These are phyloP conservation scores for Psylliodes chrysocephalus DNA, from an alignment of 2,888 invertebrate genomes.

Conservation along the genomic window DNA sequence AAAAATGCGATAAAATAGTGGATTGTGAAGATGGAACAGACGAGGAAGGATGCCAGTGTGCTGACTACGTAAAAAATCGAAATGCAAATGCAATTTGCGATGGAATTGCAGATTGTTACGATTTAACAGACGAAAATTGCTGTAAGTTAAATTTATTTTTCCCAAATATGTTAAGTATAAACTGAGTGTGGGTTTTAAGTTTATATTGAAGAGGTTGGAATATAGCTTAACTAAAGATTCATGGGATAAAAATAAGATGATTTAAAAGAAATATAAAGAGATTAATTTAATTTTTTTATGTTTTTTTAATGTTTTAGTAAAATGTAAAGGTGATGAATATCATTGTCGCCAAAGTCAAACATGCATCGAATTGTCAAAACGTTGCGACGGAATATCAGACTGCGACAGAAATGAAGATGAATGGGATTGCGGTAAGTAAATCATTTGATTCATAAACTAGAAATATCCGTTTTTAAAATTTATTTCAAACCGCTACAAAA, in stretches of 20 bases:
- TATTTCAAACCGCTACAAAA: too few species aligned
- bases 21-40: slow-evolving; percentile 89
- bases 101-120: slow-evolving; percentile 77
- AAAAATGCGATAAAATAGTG: slow-evolving; percentile 74
- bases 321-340: slow-evolving; percentile 66
- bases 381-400: slow-evolving; percentile 74
- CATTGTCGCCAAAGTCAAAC: slow-evolving; percentile 72
- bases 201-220: too few species aligned
- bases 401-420: slow-evolving; percentile 82
- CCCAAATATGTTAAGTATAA: too few species aligned
- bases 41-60: slow-evolving; percentile 78
- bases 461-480: too few species aligned
- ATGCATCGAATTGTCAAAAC: slow-evolving; percentile 71
- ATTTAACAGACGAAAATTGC: slow-evolving; percentile 82
- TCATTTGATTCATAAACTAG: too few species aligned
- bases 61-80: slow-evolving; percentile 71
- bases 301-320: slow-evolving; percentile 64
- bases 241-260: too few species aligned
- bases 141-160: slow-evolving; percentile 67
- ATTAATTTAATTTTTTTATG: neutral
- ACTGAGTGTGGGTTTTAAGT: too few species aligned
- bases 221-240: too few species aligned
- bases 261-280: too few species aligned
- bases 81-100: slow-evolving; percentile 75
- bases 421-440: slow-evolving; percentile 80